Base-by-base conservation (phyloP, 2,797 vertebrate species). In the Sebastes trivittatus region DNA sequence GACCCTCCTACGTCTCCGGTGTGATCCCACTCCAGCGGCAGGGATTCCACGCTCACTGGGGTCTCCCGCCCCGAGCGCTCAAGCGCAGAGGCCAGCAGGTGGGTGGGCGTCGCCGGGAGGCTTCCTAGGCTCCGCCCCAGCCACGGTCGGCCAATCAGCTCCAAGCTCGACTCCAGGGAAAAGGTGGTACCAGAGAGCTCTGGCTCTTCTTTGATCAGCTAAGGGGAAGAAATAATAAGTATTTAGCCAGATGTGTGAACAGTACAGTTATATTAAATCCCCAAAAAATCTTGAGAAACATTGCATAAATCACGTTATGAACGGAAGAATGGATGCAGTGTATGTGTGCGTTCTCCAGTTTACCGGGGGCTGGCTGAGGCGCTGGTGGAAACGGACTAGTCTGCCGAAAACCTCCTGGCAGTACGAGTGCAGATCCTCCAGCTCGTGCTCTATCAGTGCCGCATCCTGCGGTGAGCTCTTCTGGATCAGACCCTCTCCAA, bases 11-110 rank as follows among this genome's bases (percentile, higher is more conserved):
- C 97, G 1, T 99, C 98, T 70, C 96, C 98, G 0, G 98, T 99
- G 95, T 98, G 98, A 87, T 99, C 98, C 98, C 98, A 99, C 91
- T 99, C 98, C 2, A 99, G 94, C 0, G 98, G 97, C 88, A 99
- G 97, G 36, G 98, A 99, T 93, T 99, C 98, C 62, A 98, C 96
- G 1, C 98, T 99, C 78, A 97, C 95, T 0, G 97, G 98, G 0
- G 98, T 99, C 93, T 97, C 98, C 1, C 97, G 95, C 61, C 98
- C 98, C 0, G 97, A 98, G 7, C 95, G 94, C 89, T 97, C 97
- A 2, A 96, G 96, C 2, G 94, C 73, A 0, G 95, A 93, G 11
- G 95, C 85, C 88, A 97, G 77, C 29, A 98, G 95, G 54, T 96
- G 97, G 61, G 95, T 96, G 22, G 98, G 95, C 0, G 97, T 96